Percentiles rank a stretch among this genome's conserved stretches.
Evolutionary conservation across 2,888 invertebrate genomes (phyloP).

Genomic region (Leptodirus hochenwartii): DNA sequence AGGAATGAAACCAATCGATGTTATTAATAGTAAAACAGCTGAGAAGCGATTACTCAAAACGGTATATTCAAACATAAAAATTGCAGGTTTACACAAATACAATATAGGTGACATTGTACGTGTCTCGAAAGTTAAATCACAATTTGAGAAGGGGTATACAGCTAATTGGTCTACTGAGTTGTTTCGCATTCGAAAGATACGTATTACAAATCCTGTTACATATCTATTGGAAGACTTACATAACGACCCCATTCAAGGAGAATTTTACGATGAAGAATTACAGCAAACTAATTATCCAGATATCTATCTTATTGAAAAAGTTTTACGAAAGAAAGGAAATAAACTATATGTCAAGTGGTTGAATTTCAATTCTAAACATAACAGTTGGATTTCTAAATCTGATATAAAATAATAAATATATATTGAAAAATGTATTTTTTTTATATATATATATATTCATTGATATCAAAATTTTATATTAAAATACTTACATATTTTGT

Average conservation of each 20-base stretch:
- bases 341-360: conserved; percentile 8
- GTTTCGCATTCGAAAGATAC: conserved; percentile 7
- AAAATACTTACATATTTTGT: no score
- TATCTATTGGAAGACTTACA: conserved; percentile 7
- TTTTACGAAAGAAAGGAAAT: conserved; percentile 8
- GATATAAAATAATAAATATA: conserved; percentile 5
- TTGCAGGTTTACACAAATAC: conserved; percentile 6
- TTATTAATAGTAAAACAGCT: background rate
- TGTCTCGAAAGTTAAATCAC: conserved; percentile 5
- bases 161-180: conserved; percentile 10
- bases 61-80: conserved; percentile 8
- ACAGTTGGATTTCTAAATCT: conserved; percentile 8
- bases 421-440: no score
- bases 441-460: no score
- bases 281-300: conserved; percentile 7
- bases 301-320: conserved; percentile 8
- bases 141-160: conserved; percentile 7
- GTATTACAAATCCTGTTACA: conserved; percentile 7
- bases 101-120: conserved; percentile 6
- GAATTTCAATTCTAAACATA: conserved; percentile 4
- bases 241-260: conserved; percentile 6
- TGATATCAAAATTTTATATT: no score
- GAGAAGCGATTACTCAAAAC: conserved; percentile 6
- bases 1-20: conserved; percentile 6
- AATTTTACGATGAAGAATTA: conserved; percentile 8